Evolutionary conservation across 1,140 invertebrate genomes (phyloP), one percentile per base, ranked within the genome.

Genomic region (Cephus cinctus): DNA sequence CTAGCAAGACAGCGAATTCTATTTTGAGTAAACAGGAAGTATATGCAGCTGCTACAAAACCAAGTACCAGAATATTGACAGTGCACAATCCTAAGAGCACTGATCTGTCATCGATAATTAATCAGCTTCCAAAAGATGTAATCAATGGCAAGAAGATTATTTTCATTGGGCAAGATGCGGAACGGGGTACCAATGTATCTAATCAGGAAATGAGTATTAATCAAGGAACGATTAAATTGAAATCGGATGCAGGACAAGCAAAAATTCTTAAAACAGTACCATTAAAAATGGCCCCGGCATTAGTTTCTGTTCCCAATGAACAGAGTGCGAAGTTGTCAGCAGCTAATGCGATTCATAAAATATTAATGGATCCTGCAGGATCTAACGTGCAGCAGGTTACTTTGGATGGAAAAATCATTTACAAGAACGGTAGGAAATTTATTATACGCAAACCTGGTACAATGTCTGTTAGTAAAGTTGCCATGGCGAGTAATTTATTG

Each of bases 121-220:
- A 52, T 36, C 58, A 66, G 23, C 2, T 70, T n/a, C 53, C 68
- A 1, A 40, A 56, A 21, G 55, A 62, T 11, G 50, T 63, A 0
- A 53, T 58, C 1, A 56, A 45, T 11, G 63, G 57, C 5, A 65
- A 69, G 20, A 62, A 69, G 34, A 54, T 71, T 3, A 40, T 70
- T 15, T 56, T 70, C 23, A 31, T 71, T 5, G 57, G 43, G 5
- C 55, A 65, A 14, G 39, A 61, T 31, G 53, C 56, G 1, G 40
- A 59, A 6, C 8, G 47, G 47, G 8, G 8, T 47, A 21, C 9
- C 19, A 16, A 5, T 5, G 6, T 32, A 2, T 31, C 30, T 30
- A 32, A 22, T 20, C 12, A 41, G 12, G 39, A 19, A 20, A 3
- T 6, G 22, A 23, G 15, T 41, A 18, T 20, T 21, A 11, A 12